Base-by-base conservation (phyloP, 2,113 vertebrate genomes). In the Onychorhynchus coronatus region DNA sequence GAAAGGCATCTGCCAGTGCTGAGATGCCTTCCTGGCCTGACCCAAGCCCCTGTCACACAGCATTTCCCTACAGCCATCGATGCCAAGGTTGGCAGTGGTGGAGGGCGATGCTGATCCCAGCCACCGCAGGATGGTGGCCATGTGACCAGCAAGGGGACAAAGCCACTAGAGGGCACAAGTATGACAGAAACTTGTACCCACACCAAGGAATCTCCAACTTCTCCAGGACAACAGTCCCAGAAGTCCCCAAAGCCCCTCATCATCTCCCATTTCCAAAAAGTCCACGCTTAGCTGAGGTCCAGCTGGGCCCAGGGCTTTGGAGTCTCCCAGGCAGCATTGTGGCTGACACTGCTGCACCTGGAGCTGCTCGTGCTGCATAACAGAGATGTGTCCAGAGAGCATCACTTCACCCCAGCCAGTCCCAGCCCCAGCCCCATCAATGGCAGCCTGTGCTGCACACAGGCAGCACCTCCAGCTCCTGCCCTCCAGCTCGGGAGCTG, bases 131-230 rank as follows among this genome's bases (percentile, higher is more conserved):
- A 9, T 35, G 39, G 39, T 73, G 72, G 68, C 73, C 74, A 1
- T 37, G 58, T 47, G 42, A 58, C 30, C 1, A 0, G 24, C 50
- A 12, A 44, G 61, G 35, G 68, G 76, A 89, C 80, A 55, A 47
- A 78, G 67, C 96, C 97, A 93, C 97, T 94, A 93, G 95, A 90
- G 95, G 97, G 94, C 95, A 97, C 90, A 89, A 93, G 63, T 50
- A 89, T 82, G 91, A 96, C 83, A 85, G 58, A 89, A 95, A 86
- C 86, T 21, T 5, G 25, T 65, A 75, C 42, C 77, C 70, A 49
- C 0, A 25, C 5, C 41, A 5, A 8, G 33, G 33, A 24, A 37
- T 33, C 14, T 58, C 46, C 6, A 0, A 14, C 8, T 83, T 5
- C 11, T 25, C 19, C 23, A 5, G 20, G 6, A n/a, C 35, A n/a